phyloP scores from a whole-genome alignment of 2,113 vertebrate species.

The Abramis brama region DNA sequence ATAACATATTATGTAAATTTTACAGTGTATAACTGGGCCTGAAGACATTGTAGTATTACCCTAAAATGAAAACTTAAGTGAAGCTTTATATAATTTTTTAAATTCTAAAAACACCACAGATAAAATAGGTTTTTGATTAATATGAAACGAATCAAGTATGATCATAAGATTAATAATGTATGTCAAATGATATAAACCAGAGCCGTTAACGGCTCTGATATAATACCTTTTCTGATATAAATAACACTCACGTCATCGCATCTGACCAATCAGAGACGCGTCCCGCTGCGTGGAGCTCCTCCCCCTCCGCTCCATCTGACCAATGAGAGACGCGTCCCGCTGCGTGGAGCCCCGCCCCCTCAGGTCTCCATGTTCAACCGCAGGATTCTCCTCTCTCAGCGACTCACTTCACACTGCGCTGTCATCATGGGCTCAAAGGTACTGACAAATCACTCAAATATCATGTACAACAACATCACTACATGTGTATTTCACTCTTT shows the following conservation, averaged over 20 bases:
- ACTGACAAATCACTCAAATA: neutral
- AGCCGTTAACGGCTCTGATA: no score
- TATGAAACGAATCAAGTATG: no score
- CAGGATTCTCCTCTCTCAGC: neutral
- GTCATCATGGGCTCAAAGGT: slow-evolving; percentile 30
- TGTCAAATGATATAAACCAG: no score
- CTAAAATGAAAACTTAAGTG: no score
- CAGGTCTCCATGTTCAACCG: neutral
- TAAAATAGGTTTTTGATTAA: no score
- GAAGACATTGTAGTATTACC: no score
- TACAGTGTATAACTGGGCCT: no score
- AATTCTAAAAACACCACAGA: no score
- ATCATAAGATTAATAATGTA: no score
- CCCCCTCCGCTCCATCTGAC: neutral
- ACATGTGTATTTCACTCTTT: neutral
- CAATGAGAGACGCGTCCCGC: neutral
- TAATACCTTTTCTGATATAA: neutral
- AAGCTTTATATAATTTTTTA: no score
- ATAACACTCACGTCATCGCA: neutral
- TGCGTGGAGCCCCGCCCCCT: neutral
- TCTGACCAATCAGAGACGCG: neutral
- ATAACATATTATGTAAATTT: no score
- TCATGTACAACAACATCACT: neutral
- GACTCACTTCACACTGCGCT: neutral
- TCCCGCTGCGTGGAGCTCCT: neutral